Base-by-base conservation (phyloP, 2,797 vertebrate species). In the Vireo griseus region DNA sequence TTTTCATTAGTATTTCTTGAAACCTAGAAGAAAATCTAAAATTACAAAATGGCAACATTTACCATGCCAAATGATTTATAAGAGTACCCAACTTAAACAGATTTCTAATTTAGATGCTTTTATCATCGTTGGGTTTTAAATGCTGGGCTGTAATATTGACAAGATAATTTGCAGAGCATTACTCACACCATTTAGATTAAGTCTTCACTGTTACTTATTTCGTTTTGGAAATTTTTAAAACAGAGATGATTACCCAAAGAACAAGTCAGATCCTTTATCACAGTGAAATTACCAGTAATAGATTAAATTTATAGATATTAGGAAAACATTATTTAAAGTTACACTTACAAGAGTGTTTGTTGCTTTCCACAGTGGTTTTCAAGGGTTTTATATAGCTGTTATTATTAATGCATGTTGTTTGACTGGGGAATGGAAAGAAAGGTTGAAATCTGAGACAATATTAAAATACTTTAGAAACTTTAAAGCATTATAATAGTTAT, bases 381-480 rank as follows among this genome's bases (percentile, higher is more conserved):
- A 85, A 73, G 57, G 39, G n/a, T 20, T 93, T 92, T 89, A 68
- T 85, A 13, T 44, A 75, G 74, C 55, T 82, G 85, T 57, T 87
- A 21, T 80, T 94, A 92, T 83, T 86, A 95, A 93, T 91, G 65
- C 24, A 63, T 77, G 55, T 68, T 66, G 55, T 85, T 80, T 90
- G 88, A 88, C 69, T 63, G 29, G 77, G 35, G 42, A 83, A 80
- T 77, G 39, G 39, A 69, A 87, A 87, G 58, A 90, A 82, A 83
- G 15, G 40, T 48, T 94, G 87, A 96, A 96, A 96, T 75, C 29
- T 75, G 89, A 94, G 86, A 88, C 47, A 83, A 82, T 62, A 86
- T 66, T 95, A 92, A 96, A 93, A 95, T 78, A 62, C 52, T 86
- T 91, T 40, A 90, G 48, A 93, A 95, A 94, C 69, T 95, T 93